Conservation (phyloP, 2,888 invertebrate species). For the Xanthostigma xanthostigma region DNA sequence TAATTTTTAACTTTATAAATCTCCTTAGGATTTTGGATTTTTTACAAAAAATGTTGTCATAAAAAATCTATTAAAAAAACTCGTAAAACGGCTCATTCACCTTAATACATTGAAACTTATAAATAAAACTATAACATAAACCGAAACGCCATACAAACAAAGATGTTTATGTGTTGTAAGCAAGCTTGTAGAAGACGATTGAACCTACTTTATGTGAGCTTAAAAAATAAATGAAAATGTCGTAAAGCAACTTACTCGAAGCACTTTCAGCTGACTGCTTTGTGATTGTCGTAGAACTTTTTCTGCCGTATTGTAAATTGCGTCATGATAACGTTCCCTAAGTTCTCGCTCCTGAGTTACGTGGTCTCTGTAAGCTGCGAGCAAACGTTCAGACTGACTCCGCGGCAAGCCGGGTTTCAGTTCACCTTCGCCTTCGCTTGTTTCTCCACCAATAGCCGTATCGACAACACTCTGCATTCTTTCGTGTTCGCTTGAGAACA, state of each 20-base stretch:
- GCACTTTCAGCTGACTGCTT: slow-evolving; percentile 61
- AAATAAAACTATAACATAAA: no score
- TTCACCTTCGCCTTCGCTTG: slow-evolving; percentile 27
- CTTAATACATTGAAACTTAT: no score
- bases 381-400: slow-evolving; percentile 46
- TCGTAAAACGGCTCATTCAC: no score
- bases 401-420: slow-evolving; percentile 37
- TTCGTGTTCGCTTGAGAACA: slow-evolving; percentile 3
- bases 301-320: slow-evolving; percentile 59
- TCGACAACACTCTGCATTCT: slow-evolving; percentile 23
- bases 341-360: slow-evolving; percentile 57
- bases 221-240: no score
- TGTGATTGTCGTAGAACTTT: slow-evolving; percentile 69
- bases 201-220: no score
- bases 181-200: no score
- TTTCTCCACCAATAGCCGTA: slow-evolving; percentile 23
- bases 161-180: no score
- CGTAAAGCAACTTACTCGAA: slow-evolving; percentile 32
- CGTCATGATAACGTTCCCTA: slow-evolving; percentile 71
- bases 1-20: no score
- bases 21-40: no score
- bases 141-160: no score
- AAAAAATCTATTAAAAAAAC: no score
- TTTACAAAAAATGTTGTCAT: no score
- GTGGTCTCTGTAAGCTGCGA: slow-evolving; percentile 49